These are phyloP conservation scores for Macquaria ambigua DNA, from an alignment of 2,113 vertebrate genomes.

Conservation along the genomic window DNA sequence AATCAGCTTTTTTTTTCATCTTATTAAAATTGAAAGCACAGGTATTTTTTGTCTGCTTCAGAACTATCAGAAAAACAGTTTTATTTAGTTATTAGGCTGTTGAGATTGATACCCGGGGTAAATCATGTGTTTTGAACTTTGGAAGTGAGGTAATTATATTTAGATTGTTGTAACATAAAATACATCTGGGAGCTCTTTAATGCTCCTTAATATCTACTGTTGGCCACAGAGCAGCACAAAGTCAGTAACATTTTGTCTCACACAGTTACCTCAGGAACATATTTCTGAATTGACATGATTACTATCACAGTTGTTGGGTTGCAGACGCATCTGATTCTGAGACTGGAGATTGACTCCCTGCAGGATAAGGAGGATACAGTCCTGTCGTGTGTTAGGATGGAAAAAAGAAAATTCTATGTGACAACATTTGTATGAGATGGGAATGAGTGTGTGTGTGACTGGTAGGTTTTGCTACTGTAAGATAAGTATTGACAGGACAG, in stretches of 20 bases:
- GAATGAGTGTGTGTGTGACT: slow-evolving; percentile 2
- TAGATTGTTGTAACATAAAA: background rate
- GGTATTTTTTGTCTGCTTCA: background rate
- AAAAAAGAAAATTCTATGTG: background rate
- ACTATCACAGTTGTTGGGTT: background rate
- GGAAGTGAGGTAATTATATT: background rate
- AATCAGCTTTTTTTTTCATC: background rate
- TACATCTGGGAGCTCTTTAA: background rate
- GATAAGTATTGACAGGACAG: slow-evolving; percentile 29
- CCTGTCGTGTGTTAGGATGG: background rate
- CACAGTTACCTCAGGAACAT: background rate
- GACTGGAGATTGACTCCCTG: background rate
- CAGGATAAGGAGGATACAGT: background rate
- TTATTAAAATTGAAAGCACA: background rate
- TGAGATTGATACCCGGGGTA: background rate
- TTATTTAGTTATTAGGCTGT: background rate
- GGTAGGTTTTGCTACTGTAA: slow-evolving; percentile 5
- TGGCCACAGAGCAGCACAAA: background rate
- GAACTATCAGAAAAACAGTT: background rate
- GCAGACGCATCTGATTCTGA: background rate
- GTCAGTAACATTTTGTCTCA: background rate
- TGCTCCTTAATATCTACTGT: background rate
- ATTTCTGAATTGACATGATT: slow-evolving; percentile 14
- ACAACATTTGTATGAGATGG: background rate
- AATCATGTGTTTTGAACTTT: background rate